Evolutionary conservation across 2,888 invertebrate species (phyloP), one percentile per base, ranked within the genome.

Genomic region (Caenorhabditis doughertyi): DNA sequence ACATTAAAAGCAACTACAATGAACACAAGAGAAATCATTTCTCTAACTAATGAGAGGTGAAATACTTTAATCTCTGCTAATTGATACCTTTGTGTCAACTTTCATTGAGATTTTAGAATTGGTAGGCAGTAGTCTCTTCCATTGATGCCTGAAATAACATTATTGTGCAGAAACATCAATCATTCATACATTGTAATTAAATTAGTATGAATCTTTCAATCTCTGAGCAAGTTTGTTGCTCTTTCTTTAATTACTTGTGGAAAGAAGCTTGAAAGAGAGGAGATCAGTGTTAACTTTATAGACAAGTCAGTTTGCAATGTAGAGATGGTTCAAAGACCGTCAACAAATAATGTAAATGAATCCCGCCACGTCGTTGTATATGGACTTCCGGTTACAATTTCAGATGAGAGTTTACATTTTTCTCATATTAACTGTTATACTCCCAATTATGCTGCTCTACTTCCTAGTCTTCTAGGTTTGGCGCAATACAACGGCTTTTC

Each of bases 351-450:
- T 56, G 44, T 56, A 49, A 68, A 76, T 29, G 85, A 86, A 64
- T 81, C 81, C 27, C 79, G 85, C 18, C 85, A 87, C 60, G 84
- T 87, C 13, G 71, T 76, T 25, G 81, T 87, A 35, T 58, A 68
- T 25, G 84, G 84, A 25, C 67, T 86, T 23, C 84, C 84, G 11
- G 18, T 7, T 18, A 74, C 16, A 11, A 42, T 76, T 5, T 7
- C 67, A 1, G 79, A 79, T 18, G 81, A 81, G 1, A 58, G 47
- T 9, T 53, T 86, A 23, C 47, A 73, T 74, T 65, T 55, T 84
- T 85, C 55, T 23, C 74, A 49, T 79, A 53, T 83, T 85, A 49
- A 42, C 16, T n/a, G n/a, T n/a, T n/a, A 11, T 35, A 7, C 35
- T 35, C 35, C 29, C 11, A 13, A 13, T 23, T 4, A 11, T 39